A percentile compares a stretch with the other conserved stretches of the same genome.
These are phyloP conservation scores for Mallotus villosus DNA, from an alignment of 2,797 vertebrate genomes.

Conservation along the genomic window DNA sequence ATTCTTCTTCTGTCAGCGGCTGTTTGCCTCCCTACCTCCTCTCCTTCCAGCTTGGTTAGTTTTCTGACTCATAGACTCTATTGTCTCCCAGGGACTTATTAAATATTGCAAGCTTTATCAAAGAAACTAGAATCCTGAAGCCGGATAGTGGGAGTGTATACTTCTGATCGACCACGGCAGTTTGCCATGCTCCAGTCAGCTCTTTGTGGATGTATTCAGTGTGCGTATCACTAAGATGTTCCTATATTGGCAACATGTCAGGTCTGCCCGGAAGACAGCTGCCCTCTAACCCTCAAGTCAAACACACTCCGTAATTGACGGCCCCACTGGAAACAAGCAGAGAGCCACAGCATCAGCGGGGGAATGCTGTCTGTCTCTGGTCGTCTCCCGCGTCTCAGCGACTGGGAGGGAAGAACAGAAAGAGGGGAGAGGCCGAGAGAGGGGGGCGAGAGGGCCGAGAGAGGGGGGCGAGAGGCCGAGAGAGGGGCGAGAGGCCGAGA, in stretches of 20 bases:
- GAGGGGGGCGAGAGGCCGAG: neutral
- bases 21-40: neutral
- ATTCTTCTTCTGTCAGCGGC: neutral
- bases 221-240: too few relatives aligned
- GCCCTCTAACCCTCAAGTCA: too few relatives aligned
- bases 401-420: conserved; percentile 13
- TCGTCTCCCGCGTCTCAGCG: neutral
- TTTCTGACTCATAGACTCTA: neutral
- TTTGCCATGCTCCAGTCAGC: too few relatives aligned
- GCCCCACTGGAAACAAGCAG: too few relatives aligned
- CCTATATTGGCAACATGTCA: too few relatives aligned
- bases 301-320: too few relatives aligned
- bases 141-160: too few relatives aligned
- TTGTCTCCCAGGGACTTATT: neutral
- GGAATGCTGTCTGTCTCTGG: too few relatives aligned
- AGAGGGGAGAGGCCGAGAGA: neutral
- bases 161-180: too few relatives aligned
- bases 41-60: neutral
- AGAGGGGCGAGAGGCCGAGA: neutral
- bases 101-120: neutral
- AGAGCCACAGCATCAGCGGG: neutral
- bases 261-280: too few relatives aligned
- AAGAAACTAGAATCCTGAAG: too few relatives aligned
- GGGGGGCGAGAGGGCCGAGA: conserved; percentile 1
- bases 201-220: too few relatives aligned